Base-by-base conservation (phyloP, 2,888 invertebrate species). In the Oeneis ivallda region DNA sequence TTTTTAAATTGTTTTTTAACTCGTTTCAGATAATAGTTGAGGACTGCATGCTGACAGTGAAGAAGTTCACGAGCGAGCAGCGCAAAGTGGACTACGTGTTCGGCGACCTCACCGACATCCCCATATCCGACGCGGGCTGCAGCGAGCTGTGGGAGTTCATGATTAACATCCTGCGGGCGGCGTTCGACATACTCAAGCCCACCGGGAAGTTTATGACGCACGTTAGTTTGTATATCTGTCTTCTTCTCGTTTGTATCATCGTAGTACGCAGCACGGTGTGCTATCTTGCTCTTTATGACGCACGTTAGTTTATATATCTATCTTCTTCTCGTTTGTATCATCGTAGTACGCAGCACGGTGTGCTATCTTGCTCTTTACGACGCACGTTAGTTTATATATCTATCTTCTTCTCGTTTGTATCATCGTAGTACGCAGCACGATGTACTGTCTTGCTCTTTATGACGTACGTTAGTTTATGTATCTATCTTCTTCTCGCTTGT, bases 71-170 rank as follows among this genome's bases (percentile, higher is more conserved):
- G 71, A 93, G 93, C 52, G 95, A 96, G 71, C 95, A 95, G n/a
- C 94, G 94, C 74, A 95, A 95, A 78, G 98, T 98, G 76, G 98
- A 98, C 90, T 98, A 96, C 79, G 95, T 98, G 39, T 98, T 98
- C 81, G 98, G 97, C 2, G 98, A 98, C 85, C 92, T 98, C 70
- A 98, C 98, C 0, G 98, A 98, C 82, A 96, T 98, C 73, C 98
- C 98, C 11, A 96, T 98, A 71, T 96, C 96, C 13, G 95, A 96
- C 73, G 93, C 94, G 0, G 96, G 96, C 0, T 95, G 95, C 73
- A 96, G 96, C 7, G 96, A 97, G 81, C 93, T 96, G 45, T 98
- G 98, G 98, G 95, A 96, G 82, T 98, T 98, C 82, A 96, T 98
- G 81, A 94, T 95, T 78, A 93, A 94, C 71, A 96, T 98, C 62